Base-by-base conservation (phyloP, 2,888 invertebrate species). In the Ischnura elegans region DNA sequence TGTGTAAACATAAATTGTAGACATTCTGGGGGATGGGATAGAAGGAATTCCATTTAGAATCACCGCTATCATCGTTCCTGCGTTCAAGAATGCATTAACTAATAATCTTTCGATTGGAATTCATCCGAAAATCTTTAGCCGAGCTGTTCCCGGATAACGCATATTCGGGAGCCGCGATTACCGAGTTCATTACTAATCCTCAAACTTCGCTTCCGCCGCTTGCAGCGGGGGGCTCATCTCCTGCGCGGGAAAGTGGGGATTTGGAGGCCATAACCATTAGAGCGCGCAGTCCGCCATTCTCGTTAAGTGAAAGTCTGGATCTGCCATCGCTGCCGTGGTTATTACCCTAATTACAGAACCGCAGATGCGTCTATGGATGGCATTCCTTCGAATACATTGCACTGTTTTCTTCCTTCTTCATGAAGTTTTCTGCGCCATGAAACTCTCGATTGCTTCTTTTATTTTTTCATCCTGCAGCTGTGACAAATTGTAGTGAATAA, bases 71-170 rank as follows among this genome's bases (percentile, higher is more conserved):
- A n/a, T 36, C 29, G 76, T 36, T 76, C 6, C 29, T 13, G 36
- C 16, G 16, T 2, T 16, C 76, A 13, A 10, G 47, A 47, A 16
- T 47, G 47, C 6, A 16, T 47, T n/a, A 36, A 6, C 76, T 36
- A 76, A 76, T 76, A 76, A 36, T 76, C 76, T 29, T 36, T 76
- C 36, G 76, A 76, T 76, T 76, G 76, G 76, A 76, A 61, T 1
- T 36, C 76, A 76, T 76, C 25, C 76, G 76, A 25, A 6, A 36
- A 29, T 76, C 76, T 76, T 36, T 6, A 5, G 16, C 0, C 10
- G 76, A 13, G 76, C 36, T 36, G 10, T 25, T 76, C 36, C 3
- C 61, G 76, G 29, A 25, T 36, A 36, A 36, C 36, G 76, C 25
- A 13, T 16, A 10, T 10, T 76, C 2, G 76, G 36, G 76, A n/a